Evolutionary conservation across 64 coral and sea anemone species (phyloP), one percentile per base, ranked within the genome.

Genomic region (Pocillopora verrucosa): DNA sequence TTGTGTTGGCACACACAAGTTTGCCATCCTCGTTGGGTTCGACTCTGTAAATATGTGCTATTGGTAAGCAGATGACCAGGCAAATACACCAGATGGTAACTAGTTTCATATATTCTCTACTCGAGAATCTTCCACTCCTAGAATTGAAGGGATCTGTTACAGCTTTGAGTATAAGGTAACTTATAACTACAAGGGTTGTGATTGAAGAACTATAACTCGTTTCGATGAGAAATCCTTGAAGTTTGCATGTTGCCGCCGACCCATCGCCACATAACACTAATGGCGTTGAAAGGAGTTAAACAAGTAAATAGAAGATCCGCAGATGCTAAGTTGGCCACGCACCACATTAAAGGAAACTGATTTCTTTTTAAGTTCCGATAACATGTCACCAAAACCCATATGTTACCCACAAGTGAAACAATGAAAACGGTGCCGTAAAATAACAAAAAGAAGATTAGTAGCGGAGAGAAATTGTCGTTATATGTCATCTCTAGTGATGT

Each of bases 181-280:
- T 84, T 51, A 91, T 91, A 1, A 91, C 4, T 1, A 86, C 81
- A 17, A 91, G 80, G 3, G 89, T 91, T 11, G 76, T 63, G 11
- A 91, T 91, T 2, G 81, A 91, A 77, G 81, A 30, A 10, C 80
- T 85, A 37, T 91, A 91, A 17, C 79, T 77, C 13, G 89, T 45
- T 7, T 91, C 89, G 22, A 91, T 72, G 22, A 91, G 89, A 12
- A 91, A 91, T 20, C 89, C 89, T 17, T 91, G 81, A 77, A 77
- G 80, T 56, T 84, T 85, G n/a, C 89, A 91, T 10, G 89, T 85
- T 7, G 4, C 89, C 89, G 24, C 89, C 89, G 3, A 86, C 59
- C 89, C 89, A 91, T 9, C 64, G 80, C 38, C 76, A 64, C 17
- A 86, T 5, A 76, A 86, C 77, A 20, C 74, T 63, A 34, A 86